These are phyloP conservation scores for Siphonodentalium dalli DNA, from an alignment of 2,888 invertebrate species.

Conservation along the genomic window DNA sequence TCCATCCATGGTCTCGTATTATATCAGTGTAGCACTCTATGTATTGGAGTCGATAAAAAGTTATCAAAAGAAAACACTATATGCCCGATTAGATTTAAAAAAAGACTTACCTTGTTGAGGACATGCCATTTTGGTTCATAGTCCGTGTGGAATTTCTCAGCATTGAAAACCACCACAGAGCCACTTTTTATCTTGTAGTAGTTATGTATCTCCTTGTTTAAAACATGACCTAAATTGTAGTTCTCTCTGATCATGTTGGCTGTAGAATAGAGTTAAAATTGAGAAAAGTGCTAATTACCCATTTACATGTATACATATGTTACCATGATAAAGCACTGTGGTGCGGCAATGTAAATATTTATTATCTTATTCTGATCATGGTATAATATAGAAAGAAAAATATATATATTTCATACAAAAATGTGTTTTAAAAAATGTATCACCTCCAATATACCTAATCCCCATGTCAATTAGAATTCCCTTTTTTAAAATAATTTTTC, in stretches of 20 bases:
- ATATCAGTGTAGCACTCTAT: too few relatives aligned
- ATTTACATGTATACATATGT: neutral
- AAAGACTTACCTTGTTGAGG: slow-evolving; percentile 61
- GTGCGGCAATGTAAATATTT: too few relatives aligned
- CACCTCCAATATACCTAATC: too few relatives aligned
- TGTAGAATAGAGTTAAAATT: slow-evolving; percentile 38
- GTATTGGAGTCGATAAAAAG: too few relatives aligned
- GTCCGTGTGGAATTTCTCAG: slow-evolving; percentile 68
- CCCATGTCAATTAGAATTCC: too few relatives aligned
- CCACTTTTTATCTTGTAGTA: slow-evolving; percentile 48
- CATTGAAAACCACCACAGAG: slow-evolving; percentile 67
- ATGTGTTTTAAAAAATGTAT: too few relatives aligned
- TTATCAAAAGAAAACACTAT: slow-evolving; percentile 7
- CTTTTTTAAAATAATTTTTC: too few relatives aligned
- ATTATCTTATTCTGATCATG: too few relatives aligned
- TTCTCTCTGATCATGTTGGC: slow-evolving; percentile 67
- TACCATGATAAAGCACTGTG: neutral
- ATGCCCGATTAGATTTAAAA: neutral
- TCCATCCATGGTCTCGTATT: too few relatives aligned
- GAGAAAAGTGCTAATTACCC: neutral
- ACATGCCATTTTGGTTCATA: slow-evolving; percentile 67
- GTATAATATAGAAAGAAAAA: too few relatives aligned
- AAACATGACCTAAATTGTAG: slow-evolving; percentile 67
- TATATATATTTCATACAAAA: too few relatives aligned
- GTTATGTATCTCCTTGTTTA: slow-evolving; percentile 61